These are phyloP conservation scores for Coregonus suidteri DNA, from an alignment of 2,797 vertebrate genomes.

Conservation along the genomic window DNA sequence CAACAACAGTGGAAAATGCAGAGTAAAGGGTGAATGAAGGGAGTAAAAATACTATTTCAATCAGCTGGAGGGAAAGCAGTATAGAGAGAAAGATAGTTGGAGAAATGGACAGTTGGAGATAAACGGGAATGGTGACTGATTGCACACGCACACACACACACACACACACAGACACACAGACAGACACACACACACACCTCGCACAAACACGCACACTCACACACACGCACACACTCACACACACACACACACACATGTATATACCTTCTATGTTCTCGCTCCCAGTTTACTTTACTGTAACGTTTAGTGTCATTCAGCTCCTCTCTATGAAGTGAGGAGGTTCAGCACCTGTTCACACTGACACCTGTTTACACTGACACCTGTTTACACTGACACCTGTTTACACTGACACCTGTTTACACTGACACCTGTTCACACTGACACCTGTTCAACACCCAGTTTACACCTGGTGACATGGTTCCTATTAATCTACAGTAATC, in stretches of 20 bases:
- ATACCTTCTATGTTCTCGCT: background rate
- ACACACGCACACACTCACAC: background rate
- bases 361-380: too few relatives aligned
- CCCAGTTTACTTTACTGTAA: background rate
- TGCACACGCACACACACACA: slow-evolving; percentile 9
- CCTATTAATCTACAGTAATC: slow-evolving; percentile 14
- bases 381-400: too few relatives aligned
- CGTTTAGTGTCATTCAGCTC: background rate
- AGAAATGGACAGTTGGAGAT: too few relatives aligned
- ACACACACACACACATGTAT: background rate
- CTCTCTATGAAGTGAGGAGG: background rate
- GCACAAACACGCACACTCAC: slow-evolving; percentile 5
- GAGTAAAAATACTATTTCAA: background rate
- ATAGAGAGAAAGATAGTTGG: slow-evolving; percentile 2
- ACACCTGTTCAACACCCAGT: background rate
- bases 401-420: too few relatives aligned
- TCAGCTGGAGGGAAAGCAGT: slow-evolving; percentile 11
- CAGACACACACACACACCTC: background rate
- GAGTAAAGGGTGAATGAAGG: too few relatives aligned
- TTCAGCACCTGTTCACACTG: background rate
- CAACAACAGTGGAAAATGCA: too few relatives aligned
- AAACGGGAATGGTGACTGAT: background rate
- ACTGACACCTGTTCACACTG: too few relatives aligned
- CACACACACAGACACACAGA: slow-evolving; percentile 4
- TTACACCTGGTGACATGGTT: slow-evolving; percentile 29